Percentiles rank a stretch among this genome's conserved stretches.
Conservation (phyloP, 2,797 vertebrate species). For the Catamblyrhynchus diadema region DNA sequence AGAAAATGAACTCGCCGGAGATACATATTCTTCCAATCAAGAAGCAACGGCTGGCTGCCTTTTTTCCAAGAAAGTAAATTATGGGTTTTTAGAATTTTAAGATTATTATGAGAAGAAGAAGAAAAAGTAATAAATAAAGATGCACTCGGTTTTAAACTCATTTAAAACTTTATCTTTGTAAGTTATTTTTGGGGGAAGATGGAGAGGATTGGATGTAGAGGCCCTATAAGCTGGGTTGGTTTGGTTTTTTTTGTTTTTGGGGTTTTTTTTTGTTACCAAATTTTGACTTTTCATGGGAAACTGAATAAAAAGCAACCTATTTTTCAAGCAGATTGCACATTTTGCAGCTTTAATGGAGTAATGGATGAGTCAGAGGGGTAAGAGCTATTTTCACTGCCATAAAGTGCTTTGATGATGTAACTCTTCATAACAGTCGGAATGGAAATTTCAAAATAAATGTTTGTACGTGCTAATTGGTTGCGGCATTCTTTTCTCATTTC, state of each 20-base stretch:
- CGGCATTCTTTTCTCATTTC: constrained; percentile 63
- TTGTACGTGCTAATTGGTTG: constrained; percentile 77
- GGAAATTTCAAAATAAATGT: constrained; percentile 85
- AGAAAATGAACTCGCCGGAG: constrained; percentile 98
- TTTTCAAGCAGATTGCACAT: constrained; percentile 84
- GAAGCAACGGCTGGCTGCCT: constrained; percentile 94
- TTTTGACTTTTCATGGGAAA: constrained; percentile 77
- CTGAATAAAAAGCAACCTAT: constrained; percentile 81
- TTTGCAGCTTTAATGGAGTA: constrained; percentile 85
- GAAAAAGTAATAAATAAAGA: constrained; percentile 60
- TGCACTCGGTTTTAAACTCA: constrained; percentile 80
- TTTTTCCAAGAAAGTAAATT: constrained; percentile 94
- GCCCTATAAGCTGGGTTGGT: constrained; percentile 67
- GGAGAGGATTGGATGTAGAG: constrained; percentile 67
- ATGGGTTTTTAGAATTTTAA: constrained; percentile 77
- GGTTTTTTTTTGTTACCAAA: not conserved
- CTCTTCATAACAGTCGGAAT: constrained; percentile 77
- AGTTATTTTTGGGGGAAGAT: constrained; percentile 76
- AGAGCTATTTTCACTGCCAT: constrained; percentile 85
- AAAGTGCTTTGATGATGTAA: constrained; percentile 84
- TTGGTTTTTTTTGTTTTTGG: not conserved
- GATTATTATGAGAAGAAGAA: constrained; percentile 69
- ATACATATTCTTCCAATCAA: constrained; percentile 98
- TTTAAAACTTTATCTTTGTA: constrained; percentile 82
- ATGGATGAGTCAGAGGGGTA: constrained; percentile 77